phyloP scores from a whole-genome alignment of 2,888 invertebrate genomes.

The Chelonus formosanus region DNA sequence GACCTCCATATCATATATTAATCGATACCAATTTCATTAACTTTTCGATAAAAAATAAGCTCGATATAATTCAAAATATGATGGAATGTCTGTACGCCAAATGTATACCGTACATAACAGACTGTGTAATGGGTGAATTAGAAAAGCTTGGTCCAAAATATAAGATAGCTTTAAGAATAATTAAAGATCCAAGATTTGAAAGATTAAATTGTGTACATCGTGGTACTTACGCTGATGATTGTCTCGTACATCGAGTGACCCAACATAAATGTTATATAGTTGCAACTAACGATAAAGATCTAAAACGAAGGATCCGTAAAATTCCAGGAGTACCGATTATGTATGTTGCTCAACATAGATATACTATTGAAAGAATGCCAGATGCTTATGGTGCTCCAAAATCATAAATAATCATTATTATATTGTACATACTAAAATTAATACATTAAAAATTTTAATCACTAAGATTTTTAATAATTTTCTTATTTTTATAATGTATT shows the following conservation, averaged over 20 bases:
- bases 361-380: conserved; percentile 97
- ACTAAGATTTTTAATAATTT: too few species aligned
- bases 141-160: conserved; percentile 97
- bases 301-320: conserved; percentile 94
- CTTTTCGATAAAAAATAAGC: conserved; percentile 96
- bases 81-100: conserved; percentile 99
- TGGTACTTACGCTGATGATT: conserved; percentile 99
- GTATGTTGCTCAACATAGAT: conserved; percentile 93
- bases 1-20: conserved; percentile 96
- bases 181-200: conserved; percentile 94
- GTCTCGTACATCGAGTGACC: conserved; percentile 92
- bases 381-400: conserved; percentile 97
- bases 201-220: conserved; percentile 93
- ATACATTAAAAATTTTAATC: too few species aligned
- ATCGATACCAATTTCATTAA: conserved; percentile 99
- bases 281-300: conserved; percentile 97
- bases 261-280: conserved; percentile 99
- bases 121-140: conserved; percentile 96
- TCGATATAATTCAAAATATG: conserved; percentile 96
- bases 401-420: conserved; percentile 51
- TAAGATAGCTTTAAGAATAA: conserved; percentile 91
- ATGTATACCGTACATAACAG: conserved; percentile 97
- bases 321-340: conserved; percentile 99
- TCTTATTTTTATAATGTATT: too few species aligned
- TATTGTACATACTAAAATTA: neutral